phyloP scores from a whole-genome alignment of 2,797 vertebrate species.

The Lophotriccus pileatus region DNA sequence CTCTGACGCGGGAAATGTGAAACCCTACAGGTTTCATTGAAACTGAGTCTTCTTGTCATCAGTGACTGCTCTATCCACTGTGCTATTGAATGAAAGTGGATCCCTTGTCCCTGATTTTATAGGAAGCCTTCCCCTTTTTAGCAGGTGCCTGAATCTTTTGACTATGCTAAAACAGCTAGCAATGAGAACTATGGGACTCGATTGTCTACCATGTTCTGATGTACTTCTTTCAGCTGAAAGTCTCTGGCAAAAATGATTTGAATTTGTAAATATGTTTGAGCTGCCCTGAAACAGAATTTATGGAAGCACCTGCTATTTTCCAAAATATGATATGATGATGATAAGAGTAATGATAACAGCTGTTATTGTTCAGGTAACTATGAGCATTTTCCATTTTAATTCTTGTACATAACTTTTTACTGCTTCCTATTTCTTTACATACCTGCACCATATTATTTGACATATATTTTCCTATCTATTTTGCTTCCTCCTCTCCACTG shows the following conservation, averaged over 20 bases:
- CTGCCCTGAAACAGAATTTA: conserved; percentile 16
- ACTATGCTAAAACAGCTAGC: not conserved
- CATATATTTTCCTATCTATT: not conserved
- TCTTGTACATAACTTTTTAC: not conserved
- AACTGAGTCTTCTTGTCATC: not conserved
- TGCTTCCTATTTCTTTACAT: not conserved
- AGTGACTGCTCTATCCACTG: not conserved
- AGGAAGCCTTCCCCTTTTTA: not conserved
- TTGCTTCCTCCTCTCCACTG: not conserved
- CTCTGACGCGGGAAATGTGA: not conserved
- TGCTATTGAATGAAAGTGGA: not conserved
- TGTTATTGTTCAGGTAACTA: conserved; percentile 17
- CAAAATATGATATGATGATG: not conserved
- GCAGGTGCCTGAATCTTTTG: not conserved
- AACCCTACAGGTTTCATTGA: not conserved
- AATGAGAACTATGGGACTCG: not conserved
- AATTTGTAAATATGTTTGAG: conserved; percentile 39
- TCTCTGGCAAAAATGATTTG: conserved; percentile 26
- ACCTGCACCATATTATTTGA: not conserved
- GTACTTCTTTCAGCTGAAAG: conserved; percentile 34
- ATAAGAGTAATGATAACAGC: not conserved
- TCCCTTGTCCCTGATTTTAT: not conserved
- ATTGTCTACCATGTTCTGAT: conserved; percentile 19
- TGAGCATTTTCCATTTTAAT: not conserved
- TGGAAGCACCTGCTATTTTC: conserved; percentile 17